These are phyloP conservation scores for Tupiocoris notatus DNA, from an alignment of 2,888 invertebrate species.

Conservation along the genomic window DNA sequence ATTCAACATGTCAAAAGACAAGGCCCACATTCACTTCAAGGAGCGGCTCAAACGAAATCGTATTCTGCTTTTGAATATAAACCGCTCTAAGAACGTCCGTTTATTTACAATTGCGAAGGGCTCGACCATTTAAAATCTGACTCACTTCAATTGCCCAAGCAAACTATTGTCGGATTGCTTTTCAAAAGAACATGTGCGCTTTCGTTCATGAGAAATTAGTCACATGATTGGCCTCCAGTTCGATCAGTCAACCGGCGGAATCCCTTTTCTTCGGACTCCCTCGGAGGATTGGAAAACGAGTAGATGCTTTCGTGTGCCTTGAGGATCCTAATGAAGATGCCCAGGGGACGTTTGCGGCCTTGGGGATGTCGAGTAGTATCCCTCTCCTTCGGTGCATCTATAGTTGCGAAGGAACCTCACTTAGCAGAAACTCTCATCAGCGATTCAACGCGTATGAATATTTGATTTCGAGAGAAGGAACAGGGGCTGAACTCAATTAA, in stretches of 20 bases:
- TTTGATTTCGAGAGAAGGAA: constrained; percentile 11
- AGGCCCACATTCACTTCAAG: too few species aligned
- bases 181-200: not conserved
- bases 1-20: too few species aligned
- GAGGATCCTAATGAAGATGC: constrained; percentile 23
- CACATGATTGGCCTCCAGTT: constrained; percentile 12
- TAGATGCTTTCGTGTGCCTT: not conserved
- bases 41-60: too few species aligned
- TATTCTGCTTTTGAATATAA: too few species aligned
- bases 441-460: constrained; percentile 32
- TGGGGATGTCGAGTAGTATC: not conserved
- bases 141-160: not conserved
- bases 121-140: not conserved
- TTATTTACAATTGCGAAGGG: too few species aligned
- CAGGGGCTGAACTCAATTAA: constrained; percentile 22
- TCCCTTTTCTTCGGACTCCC: not conserved
- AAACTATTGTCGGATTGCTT: not conserved
- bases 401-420: too few species aligned
- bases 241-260: not conserved
- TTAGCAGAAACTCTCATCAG: not conserved
- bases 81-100: not conserved
- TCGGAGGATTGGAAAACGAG: not conserved
- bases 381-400: too few species aligned
- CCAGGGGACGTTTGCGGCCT: constrained; percentile 12
- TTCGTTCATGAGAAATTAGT: constrained; percentile 7